Evolutionary conservation across 2,888 invertebrate species (phyloP), one percentile per base, ranked within the genome.

Genomic region (Pollenia griseotomentosa): DNA sequence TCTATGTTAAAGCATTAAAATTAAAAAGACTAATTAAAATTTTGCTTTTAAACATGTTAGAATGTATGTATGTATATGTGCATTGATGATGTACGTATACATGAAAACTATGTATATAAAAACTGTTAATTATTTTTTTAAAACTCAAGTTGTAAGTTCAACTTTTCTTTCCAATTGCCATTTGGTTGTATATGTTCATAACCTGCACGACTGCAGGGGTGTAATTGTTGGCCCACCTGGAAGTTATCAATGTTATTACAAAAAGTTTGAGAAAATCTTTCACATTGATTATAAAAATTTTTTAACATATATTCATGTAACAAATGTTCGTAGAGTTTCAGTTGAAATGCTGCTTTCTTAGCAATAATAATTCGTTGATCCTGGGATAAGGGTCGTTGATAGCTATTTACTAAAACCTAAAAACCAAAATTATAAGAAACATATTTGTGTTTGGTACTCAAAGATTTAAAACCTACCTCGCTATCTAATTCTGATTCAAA

Each of bases 281-380:
- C 80, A 80, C 91, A 91, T 44, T 90, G 89, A 10, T 88, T 83
- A 78, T 91, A 91, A 65, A 91, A 91, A 55, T 89, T 90, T 42
- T 81, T 86, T 6, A 91, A 82, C 89, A 91, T 90, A 61, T 89
- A 88, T 57, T 91, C 89, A 57, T 91, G 90, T 48, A 91, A 70
- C 65, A 91, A 85, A 74, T 90, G 88, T 57, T 91, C 90, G 77
- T 91, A 89, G 4, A 91, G 85, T 66, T 90, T 91, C 33, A 90
- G 86, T 44, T 90, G 88, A 44, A 90, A 90, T 19, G 90, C 79
- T 0, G 80, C 89, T 75, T 89, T 90, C 65, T 90, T 91, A 0
- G 90, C 88, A 1, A 90, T 55, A 6, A 89, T 51, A 19, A 88
- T 84, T 7, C 88, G 73, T n/a, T 78, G 73, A 4, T 19, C 14